Conservation (phyloP, 2,113 vertebrate genomes). For the Genyomyrus donnyi region DNA sequence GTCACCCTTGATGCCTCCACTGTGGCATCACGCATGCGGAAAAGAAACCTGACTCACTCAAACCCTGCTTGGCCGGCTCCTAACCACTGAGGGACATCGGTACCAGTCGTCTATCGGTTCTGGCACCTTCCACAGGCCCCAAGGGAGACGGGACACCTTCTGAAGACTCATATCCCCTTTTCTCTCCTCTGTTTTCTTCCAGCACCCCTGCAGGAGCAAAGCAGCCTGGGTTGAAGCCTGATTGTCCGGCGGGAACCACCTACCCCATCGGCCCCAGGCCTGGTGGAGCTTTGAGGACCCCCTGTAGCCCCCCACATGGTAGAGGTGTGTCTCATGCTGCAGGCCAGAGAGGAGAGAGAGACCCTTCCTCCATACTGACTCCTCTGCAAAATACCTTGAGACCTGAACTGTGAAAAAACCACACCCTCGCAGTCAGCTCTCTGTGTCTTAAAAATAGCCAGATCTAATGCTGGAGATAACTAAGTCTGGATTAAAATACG, state of each 20-base stretch:
- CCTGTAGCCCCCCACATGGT: constrained; percentile 41
- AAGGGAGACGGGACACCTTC: not conserved
- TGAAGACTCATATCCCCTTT: constrained; percentile 21
- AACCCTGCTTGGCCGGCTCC: not conserved
- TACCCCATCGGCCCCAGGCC: constrained; percentile 27
- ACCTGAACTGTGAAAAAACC: not conserved
- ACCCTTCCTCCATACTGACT: not conserved
- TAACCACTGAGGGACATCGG: no score
- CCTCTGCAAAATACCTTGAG: not conserved
- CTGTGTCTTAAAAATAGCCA: not conserved
- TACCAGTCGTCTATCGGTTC: not conserved
- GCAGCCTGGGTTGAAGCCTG: constrained; percentile 23
- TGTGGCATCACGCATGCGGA: not conserved
- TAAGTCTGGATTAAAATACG: not conserved
- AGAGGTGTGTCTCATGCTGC: constrained; percentile 19
- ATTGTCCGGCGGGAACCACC: not conserved
- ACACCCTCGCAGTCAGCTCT: not conserved
- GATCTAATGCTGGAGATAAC: not conserved
- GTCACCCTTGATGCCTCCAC: constrained; percentile 11
- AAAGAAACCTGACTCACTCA: not conserved
- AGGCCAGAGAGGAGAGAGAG: not conserved
- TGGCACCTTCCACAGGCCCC: not conserved
- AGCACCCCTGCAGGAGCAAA: constrained; percentile 37
- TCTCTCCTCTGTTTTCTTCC: not conserved
- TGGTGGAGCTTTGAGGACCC: constrained; percentile 19